Base-by-base conservation (phyloP, 1,140 invertebrate genomes). In the Archegozetes longisetosus region DNA sequence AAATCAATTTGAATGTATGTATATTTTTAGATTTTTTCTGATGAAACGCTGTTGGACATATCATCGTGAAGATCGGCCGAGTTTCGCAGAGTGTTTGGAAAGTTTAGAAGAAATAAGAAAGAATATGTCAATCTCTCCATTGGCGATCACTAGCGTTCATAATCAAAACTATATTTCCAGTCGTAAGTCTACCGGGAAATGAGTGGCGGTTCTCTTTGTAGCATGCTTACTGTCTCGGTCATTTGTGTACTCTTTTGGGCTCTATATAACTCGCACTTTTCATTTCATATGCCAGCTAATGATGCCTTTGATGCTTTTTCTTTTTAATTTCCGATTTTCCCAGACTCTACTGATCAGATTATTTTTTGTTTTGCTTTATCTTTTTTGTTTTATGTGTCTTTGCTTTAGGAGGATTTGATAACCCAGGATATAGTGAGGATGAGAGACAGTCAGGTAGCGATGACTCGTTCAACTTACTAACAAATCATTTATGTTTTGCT, bases 21-120 rank as follows among this genome's bases (percentile, higher is more conserved):
- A 61, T 64, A 40, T 55, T 72, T 75, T n/a, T 66, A 88, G 86
- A 47, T 84, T 86, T 71, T 72, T 80, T 54, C 72, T 89, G 24
- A 84, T 91, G 75, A 69, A 82, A 32, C 76, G 81, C 64, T 89
- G 86, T 72, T 91, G 87, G 87, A 79, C 77, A 64, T 84, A 82
- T 62, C 76, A 78, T 63, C 80, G 84, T 0, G 80, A 82, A 61
- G 77, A 82, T 61, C 74, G 88, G 49, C 87, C 86, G 12, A 83
- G 79, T 23, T 91, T 92, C 56, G 26, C 49, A 2, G 23, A 56
- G 12, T n/a, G 60, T 24, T 24, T 51, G 2, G 3, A 25, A 51
- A 17, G 50, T 13, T 46, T 58, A 17, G 51, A 58, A 46, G 3
- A 28, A 20, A 50, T 58, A 9, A 49, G 1, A 47, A 24, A 25